phyloP scores from a whole-genome alignment of 2,113 vertebrate genomes.

The Boleophthalmus pectinirostris region DNA sequence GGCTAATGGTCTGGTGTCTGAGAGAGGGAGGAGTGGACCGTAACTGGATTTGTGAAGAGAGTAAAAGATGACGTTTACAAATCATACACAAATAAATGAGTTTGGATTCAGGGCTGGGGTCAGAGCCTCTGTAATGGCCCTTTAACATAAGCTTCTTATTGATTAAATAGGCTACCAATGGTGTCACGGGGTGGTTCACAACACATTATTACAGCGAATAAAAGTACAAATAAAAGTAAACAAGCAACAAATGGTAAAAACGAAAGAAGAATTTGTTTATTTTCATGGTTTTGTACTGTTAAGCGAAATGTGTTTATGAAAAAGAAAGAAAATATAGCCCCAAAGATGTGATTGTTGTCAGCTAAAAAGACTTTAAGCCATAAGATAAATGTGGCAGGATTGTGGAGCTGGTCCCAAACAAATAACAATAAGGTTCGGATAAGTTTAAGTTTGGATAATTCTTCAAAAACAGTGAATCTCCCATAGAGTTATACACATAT shows the following conservation, averaged over 20 bases:
- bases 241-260: no score
- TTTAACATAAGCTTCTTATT: not conserved
- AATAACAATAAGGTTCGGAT: no score
- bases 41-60: slow-evolving; percentile 24
- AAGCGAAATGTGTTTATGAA: no score
- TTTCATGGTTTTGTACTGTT: no score
- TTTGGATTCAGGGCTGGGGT: slow-evolving; percentile 2
- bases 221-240: no score
- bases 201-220: not conserved
- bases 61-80: not conserved
- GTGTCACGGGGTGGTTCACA: not conserved
- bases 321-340: no score
- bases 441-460: no score
- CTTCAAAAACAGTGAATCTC: not conserved
- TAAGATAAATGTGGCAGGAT: not conserved
- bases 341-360: not conserved
- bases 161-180: not conserved
- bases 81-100: slow-evolving; percentile 6
- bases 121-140: not conserved
- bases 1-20: slow-evolving; percentile 42
- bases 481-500: no score
- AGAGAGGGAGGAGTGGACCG: slow-evolving; percentile 20
- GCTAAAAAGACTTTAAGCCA: not conserved
- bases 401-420: not conserved
- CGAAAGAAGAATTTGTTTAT: no score